Base-by-base conservation (phyloP, 2,113 vertebrate species). In the Phycodurus eques region DNA sequence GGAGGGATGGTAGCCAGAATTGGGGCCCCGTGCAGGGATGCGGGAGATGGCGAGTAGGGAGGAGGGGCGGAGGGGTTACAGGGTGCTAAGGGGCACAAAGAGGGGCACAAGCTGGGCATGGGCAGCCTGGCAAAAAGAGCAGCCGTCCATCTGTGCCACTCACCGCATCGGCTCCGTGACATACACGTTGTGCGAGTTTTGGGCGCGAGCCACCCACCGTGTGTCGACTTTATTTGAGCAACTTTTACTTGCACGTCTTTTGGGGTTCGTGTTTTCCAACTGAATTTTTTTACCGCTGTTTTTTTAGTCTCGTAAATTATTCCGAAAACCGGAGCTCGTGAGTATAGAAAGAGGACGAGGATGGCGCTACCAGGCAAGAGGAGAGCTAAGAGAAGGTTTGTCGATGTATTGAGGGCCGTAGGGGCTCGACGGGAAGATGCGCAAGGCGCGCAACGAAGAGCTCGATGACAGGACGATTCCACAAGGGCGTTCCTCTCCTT, bases 121-220 rank as follows among this genome's bases (percentile, higher is more conserved):
- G 76, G 64, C 64, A 47, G 64, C 43, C 87, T 86, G 84, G 80
- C 80, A 89, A 88, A 89, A 89, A 61, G 89, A 86, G 83, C 87
- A 85, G 79, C 82, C 72, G 70, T 82, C 79, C 46, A 51, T 84
- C 83, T 82, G 83, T 82, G 70, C 77, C 68, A 73, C 33, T 51
- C 62, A 71, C 68, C 39, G 67, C 69, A 68, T 83, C 75, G 14
- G 61, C 35, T 61, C 59, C 13, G 9, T 47, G 44, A 47, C 44
- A 31, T 47, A 27, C 22, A 31, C 64, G 42, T 42, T 43, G 43
- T 31, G 64, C 64, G 22, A 8, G 5, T 12, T 22, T 9, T 22
- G 14, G 8, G 4, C 39, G n/a, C 43, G 27, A 46, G 63, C 13
- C 63, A 22, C 42, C 13, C 63, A 22, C 42, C 15, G 1, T 8